Percentiles rank a stretch among this genome's conserved stretches.
Evolutionary conservation across 2,888 invertebrate species (phyloP).

Genomic region (Mesorhabditis spiculigera): DNA sequence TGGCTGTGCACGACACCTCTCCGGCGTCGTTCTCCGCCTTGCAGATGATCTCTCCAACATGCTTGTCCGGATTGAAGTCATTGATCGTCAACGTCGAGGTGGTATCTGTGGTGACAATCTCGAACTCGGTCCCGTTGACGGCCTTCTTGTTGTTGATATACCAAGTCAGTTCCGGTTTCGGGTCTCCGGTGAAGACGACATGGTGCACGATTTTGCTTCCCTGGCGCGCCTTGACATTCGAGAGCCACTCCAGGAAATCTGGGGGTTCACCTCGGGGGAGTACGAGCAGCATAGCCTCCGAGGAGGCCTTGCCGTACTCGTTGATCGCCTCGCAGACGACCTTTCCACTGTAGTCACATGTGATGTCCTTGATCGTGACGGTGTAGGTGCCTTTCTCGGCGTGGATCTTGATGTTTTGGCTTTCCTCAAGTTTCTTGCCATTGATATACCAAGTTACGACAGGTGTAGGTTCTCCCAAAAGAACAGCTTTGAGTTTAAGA

Average conservation of each 20-base stretch:
- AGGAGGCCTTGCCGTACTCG: constrained; percentile 63
- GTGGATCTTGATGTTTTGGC: constrained; percentile 57
- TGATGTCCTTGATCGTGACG: constrained; percentile 59
- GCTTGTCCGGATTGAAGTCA: constrained; percentile 51
- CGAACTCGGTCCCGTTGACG: constrained; percentile 68
- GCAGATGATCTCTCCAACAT: constrained; percentile 59
- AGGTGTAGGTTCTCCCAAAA: constrained; percentile 58
- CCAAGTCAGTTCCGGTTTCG: constrained; percentile 61
- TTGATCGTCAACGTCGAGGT: constrained; percentile 76
- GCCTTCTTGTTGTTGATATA: constrained; percentile 73
- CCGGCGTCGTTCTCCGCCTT: constrained; percentile 60
- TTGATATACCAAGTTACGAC: constrained; percentile 53
- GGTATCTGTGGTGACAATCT: constrained; percentile 73
- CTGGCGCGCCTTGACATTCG: constrained; percentile 50
- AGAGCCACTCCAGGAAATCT: constrained; percentile 58
- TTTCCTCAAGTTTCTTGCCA: constrained; percentile 55
- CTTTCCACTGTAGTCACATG: constrained; percentile 54
- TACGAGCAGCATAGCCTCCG: constrained; percentile 80
- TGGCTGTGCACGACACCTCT: constrained; percentile 58
- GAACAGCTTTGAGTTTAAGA: constrained; percentile 58
- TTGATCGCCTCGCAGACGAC: constrained; percentile 65
- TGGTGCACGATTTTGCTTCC: constrained; percentile 41
- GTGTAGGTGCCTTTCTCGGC: constrained; percentile 58
- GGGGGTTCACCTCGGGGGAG: constrained; percentile 58
- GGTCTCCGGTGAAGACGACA: constrained; percentile 58